Evolutionary conservation across 2,888 invertebrate species (phyloP).

Genomic region (Sinopyrophorus schimmeli): DNA sequence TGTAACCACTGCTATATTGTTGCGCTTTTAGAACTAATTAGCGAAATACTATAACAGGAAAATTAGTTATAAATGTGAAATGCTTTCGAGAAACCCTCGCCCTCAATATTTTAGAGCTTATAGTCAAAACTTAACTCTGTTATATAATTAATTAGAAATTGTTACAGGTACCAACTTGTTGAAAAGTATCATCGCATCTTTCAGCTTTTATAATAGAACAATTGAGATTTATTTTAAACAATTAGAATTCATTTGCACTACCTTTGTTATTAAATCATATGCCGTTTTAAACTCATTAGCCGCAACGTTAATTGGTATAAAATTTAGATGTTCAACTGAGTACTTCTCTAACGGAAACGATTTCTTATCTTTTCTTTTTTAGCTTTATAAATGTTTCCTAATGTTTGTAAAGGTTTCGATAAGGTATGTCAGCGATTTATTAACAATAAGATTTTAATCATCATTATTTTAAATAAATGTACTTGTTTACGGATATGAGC

Average conservation of each 20-base stretch:
- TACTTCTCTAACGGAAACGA: constrained; percentile 3
- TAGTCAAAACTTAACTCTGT: constrained; percentile 23
- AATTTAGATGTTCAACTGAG: too few relatives aligned
- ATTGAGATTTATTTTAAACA: constrained; percentile 17
- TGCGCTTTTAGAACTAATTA: constrained; percentile 28
- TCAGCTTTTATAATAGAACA: constrained; percentile 8
- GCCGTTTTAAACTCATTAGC: not conserved
- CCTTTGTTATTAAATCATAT: too few relatives aligned
- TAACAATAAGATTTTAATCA: too few relatives aligned
- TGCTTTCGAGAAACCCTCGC: constrained; percentile 23
- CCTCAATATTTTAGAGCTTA: constrained; percentile 22
- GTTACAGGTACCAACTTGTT: constrained; percentile 5
- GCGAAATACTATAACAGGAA: constrained; percentile 27
- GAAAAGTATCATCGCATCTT: constrained; percentile 15
- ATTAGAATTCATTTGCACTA: not conserved
- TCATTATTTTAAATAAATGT: too few relatives aligned
- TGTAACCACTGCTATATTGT: constrained; percentile 20
- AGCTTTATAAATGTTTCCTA: not conserved
- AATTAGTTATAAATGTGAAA: constrained; percentile 29
- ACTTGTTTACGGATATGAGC: too few relatives aligned
- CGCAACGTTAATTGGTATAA: too few relatives aligned
- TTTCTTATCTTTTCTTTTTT: not conserved
- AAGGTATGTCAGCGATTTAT: too few relatives aligned
- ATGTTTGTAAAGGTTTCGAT: too few relatives aligned
- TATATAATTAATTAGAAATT: constrained; percentile 23